Evolutionary conservation across 2,888 invertebrate species (phyloP), one percentile per base, ranked within the genome.

Genomic region (Pharmacophagus antenor): DNA sequence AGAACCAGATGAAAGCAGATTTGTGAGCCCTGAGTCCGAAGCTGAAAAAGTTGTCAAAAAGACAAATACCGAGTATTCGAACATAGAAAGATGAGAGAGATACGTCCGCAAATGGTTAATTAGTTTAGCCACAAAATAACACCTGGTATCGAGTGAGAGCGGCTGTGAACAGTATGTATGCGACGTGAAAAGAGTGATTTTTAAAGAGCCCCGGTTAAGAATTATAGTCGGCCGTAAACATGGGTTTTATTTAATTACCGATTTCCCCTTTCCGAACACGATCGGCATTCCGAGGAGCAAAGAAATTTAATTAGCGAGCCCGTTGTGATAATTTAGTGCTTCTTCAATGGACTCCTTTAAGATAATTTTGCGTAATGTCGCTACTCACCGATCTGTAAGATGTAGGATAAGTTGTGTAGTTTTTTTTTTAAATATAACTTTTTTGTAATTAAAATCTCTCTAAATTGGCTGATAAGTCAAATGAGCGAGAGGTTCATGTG

Each of bases 291-390:
- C 76, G 77, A 80, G 76, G 76, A 75, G 79, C 74, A 76, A 84
- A 84, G 81, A 82, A 84, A 85, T 84, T 84, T 83, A 85, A 85
- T 85, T 84, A 85, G 80, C 76, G n/a, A n/a, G 74, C 75, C 84
- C 81, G 82, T 82, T 79, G 80, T 80, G 82, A 83, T 86, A 84
- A 85, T 84, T 85, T 78, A 81, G 80, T 80, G 60, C 60, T 31
- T 79, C 71, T 77, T 82, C 80, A 82, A 84, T 80, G 79, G 79
- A 74, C 67, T 72, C 65, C 73, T 72, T 73, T 74, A 78, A 78
- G 77, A 82, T 79, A 83, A 83, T 79, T 82, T 83, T 79, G 70
- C 67, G 69, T 71, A 74, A 72, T 70, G 72, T 62, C 44, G 50
- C 31, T 61, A 77, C 76, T 72, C 59, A 79, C 70, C 1, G 72